Evolutionary conservation across 2,797 vertebrate genomes (phyloP), one percentile per base, ranked within the genome.

Genomic region (Ataeniobius toweri): DNA sequence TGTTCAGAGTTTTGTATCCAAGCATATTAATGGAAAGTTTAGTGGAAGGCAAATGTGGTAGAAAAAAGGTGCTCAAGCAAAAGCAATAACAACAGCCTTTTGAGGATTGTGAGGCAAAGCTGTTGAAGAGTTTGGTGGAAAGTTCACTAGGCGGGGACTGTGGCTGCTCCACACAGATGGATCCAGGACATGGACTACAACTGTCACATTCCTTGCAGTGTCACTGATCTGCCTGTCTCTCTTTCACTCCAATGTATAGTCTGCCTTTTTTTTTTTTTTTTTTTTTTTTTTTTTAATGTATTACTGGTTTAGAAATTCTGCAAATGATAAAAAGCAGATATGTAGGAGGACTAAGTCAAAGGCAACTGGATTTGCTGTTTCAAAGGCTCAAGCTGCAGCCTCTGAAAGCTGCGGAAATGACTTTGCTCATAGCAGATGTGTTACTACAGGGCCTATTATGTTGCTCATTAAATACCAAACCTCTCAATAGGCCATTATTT

Each of bases 401-500:
- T 95, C 95, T 95, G 93, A 95, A 95, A 93, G 88, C 85, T 70
- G 82, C 94, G 93, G 94, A 95, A 96, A 95, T 93, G 89, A 94
- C 92, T 94, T 85, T 92, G 92, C 93, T 88, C 91, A 89, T 88
- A 93, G 94, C 95, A 95, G 94, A 95, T 96, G 94, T 96, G 94
- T 94, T 95, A 94, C 95, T 93, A 95, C 94, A 93, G 93, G 89
- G 88, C 94, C 93, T 94, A 94, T 95, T 95, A 95, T 95, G 94
- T 94, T 95, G 93, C 94, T 95, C 94, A 95, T 96, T 96, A 96
- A 96, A 95, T 93, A 94, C 92, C 89, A 88, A 93, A 93, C 92
- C 91, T 94, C 94, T 95, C 94, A 95, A 96, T 95, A 94, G 94
- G 92, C 94, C 94, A 96, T 96, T 96, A 96, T 95, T 95, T 95